Base-by-base conservation (phyloP, 30 jellyfish, hydroid and myxozoan genomes). In the Cassiopea andromeda region DNA sequence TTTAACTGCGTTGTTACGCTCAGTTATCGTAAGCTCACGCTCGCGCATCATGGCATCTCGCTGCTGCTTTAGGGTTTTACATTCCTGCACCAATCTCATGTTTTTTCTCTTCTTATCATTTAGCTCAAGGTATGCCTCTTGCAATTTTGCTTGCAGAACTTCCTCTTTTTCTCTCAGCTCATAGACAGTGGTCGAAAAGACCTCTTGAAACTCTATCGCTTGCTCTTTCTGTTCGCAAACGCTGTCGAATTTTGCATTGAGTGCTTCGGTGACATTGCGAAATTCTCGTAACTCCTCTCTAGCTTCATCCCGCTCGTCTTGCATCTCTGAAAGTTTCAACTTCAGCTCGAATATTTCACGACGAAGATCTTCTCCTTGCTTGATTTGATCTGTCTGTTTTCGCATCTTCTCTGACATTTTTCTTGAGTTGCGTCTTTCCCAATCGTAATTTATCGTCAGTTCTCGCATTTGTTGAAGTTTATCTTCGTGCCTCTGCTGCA, bases 371-470 rank as follows among this genome's bases (percentile, higher is more conserved):
- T 84, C 97, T 4, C 91, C 97, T 43, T 66, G 87, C 7, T 64
- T 79, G 69, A 85, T 85, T 75, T 87, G 92, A 67, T 92, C 92
- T 16, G 71, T 87, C 74, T 95, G 97, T 38, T 78, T 71, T 79
- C 93, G 84, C 83, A 91, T 95, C 78, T 86, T 88, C 81, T 86
- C 95, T 75, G 83, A 73, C 92, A 95, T 87, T 48, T 92, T 90
- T 47, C 69, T 82, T 16, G 99, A 91, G 69, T 91, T 96, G n/a
- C 92, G 84, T 58, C 97, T 19, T 75, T 87, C 94, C 72, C 77
- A 89, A 54, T 95, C 99, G 87, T 91, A 95, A 66, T 91, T 95
- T 19, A 95, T 91, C 87, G 97, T 89, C 64, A 95, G 71, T 68
- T 95, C 99, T 71, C 93, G 88, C 16, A 95, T 58, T 67, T 91